Evolutionary conservation across 2,113 vertebrate genomes (phyloP), one percentile per base, ranked within the genome.

Genomic region (Danionella cerebrum): DNA sequence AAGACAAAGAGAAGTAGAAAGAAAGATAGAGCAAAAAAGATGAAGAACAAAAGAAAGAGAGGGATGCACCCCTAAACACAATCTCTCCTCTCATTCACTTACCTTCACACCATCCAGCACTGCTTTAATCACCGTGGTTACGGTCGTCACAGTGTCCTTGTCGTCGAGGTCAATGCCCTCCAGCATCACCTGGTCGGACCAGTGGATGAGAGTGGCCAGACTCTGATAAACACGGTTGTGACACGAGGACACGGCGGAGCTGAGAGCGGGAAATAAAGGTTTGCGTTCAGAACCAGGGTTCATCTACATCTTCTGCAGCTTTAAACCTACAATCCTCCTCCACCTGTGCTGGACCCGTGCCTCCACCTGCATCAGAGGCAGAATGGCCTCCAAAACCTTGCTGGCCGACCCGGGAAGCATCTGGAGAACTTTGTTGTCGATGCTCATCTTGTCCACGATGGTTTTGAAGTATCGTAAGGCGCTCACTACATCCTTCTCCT

Each of bases 101-200:
- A 97, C 96, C 94, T 99, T 99, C 39, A 99, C 96, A 65, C 96
- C 96, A 8, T 99, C 96, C 81, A 99, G 87, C 54, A 99, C 96
- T 0, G 94, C 95, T 82, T 95, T 99, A 76, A 99, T 99, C 81
- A 99, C 93, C 1, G 82, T 90, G 54, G 89, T 98, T 45, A 98
- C 96, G 0, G 91, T 89, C 0, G 90, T 85, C 78, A 96, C 92
- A 71, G 91, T 90, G 72, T 99, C 96, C 67, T 98, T 97, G 84
- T 99, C 95, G 65, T 96, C 94, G 1, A 92, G 88, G 74, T 96
- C 94, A 47, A 98, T 87, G 7, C 94, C 93, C 48, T 99, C 94
- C 22, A 99, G 89, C 95, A 99, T 97, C 77, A 98, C 94, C 76
- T 96, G 93, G 68, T 99, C 96, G 2, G 96, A 95, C 96, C 96